Evolutionary conservation across 2,888 invertebrate species (phyloP), one percentile per base, ranked within the genome.

Genomic region (Himalopsyche tibetana): DNA sequence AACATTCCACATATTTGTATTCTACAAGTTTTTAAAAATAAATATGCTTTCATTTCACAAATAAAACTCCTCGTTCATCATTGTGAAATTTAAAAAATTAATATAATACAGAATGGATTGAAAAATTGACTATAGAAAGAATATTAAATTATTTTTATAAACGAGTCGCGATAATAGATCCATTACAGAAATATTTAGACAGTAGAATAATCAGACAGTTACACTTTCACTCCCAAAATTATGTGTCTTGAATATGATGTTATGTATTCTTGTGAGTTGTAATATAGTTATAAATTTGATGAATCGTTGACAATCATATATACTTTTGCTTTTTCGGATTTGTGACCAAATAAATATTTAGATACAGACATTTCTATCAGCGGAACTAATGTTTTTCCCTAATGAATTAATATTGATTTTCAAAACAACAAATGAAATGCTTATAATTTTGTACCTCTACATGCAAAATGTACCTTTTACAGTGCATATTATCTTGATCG

Each of bases 401-500:
- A 63, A 19, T 63, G 19, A 63, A 63, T 63, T n/a, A 51, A 15
- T 51, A 28, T 19, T 63, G 63, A 19, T 63, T 19, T 63, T 4
- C 19, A 63, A 63, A 63, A 28, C 63, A 28, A 19, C 19, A 28
- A 28, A 28, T 28, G n/a, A 11, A 17, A 55, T 55, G 11, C 19
- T 63, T 11, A 63, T 9, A 11, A 63, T 19, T 51, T 8, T 56
- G 56, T 63, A 63, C 19, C 63, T 63, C 19, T 63, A 63, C 63
- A 63, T 63, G 63, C 63, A 63, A 63, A 63, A 63, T 63, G 28
- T 63, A 63, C 63, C 63, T 63, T 63, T 63, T 63, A 63, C 63
- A 19, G 63, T 63, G 63, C 63, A 19, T 19, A 63, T 63, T 63
- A 28, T 19, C 11, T 19, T 4, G n/a, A 28, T 63, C 19, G 11